Evolutionary conservation across 2,797 vertebrate species (phyloP).

Genomic region (Cossypha caffra): DNA sequence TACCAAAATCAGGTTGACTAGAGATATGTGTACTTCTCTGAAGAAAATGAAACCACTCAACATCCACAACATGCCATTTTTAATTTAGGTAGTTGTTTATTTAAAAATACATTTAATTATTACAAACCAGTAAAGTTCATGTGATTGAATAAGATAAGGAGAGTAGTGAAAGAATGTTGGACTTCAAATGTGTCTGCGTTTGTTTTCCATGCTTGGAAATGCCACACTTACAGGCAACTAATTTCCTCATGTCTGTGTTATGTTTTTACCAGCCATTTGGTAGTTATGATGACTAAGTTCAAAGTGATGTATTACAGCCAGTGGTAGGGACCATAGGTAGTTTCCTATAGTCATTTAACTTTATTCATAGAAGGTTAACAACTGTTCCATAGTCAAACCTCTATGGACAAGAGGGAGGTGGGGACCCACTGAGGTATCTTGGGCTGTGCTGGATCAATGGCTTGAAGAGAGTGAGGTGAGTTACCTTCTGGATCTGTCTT

Average conservation of each 20-base stretch:
- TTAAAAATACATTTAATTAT: background rate
- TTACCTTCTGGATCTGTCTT: background rate
- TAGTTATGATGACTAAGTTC: background rate
- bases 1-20: background rate
- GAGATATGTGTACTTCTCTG: background rate
- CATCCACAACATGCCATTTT: background rate
- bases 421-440: background rate
- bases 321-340: background rate
- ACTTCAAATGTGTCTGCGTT: background rate
- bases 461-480: background rate
- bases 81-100: background rate
- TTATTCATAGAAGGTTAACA: background rate
- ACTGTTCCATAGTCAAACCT: background rate
- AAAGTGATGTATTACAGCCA: background rate
- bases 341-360: background rate
- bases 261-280: background rate
- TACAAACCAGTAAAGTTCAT: background rate
- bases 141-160: background rate
- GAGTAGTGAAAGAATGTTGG: background rate
- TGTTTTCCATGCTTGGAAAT: background rate
- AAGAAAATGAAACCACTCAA: background rate
- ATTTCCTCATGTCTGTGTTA: background rate
- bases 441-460: background rate
- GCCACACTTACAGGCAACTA: fast-evolving
- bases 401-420: background rate